A percentile compares a stretch with the other conserved stretches of the same genome.
These are phyloP conservation scores for Marasmarcha lunaedactyla DNA, from an alignment of 2,888 invertebrate genomes.

Conservation along the genomic window DNA sequence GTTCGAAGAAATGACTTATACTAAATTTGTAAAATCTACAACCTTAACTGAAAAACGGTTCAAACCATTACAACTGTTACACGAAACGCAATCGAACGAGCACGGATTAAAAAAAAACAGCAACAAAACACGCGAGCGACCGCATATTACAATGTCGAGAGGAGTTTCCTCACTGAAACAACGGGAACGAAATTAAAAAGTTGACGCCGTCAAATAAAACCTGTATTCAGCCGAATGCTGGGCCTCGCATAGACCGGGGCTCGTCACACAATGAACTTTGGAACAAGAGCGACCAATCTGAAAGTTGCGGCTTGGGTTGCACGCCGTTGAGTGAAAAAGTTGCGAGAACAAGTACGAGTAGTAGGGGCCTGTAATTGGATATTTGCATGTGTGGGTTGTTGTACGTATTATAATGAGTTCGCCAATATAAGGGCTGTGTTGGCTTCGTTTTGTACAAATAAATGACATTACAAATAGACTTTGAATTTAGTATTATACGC, in stretches of 20 bases:
- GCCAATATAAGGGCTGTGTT: no score
- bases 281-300: constrained; percentile 9
- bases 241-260: background rate
- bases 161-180: background rate
- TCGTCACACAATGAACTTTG: constrained; percentile 13
- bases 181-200: constrained; percentile 35
- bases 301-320: constrained; percentile 5
- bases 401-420: no score
- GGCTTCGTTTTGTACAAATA: no score
- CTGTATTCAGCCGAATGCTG: constrained; percentile 5
- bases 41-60: no score
- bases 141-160: constrained; percentile 20
- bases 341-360: background rate
- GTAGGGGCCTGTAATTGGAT: constrained; percentile 2
- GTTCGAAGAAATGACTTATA: no score
- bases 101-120: background rate
- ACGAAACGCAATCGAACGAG: no score
- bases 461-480: background rate
- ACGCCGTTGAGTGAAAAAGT: constrained; percentile 2
- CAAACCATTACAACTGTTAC: no score
- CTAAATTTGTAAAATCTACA: no score
- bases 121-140: background rate
- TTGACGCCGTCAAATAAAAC: constrained; percentile 25
- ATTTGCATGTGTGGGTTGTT: background rate
- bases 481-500: background rate